Evolutionary conservation across 2,888 invertebrate species (phyloP).

Genomic region (Phania funesta): DNA sequence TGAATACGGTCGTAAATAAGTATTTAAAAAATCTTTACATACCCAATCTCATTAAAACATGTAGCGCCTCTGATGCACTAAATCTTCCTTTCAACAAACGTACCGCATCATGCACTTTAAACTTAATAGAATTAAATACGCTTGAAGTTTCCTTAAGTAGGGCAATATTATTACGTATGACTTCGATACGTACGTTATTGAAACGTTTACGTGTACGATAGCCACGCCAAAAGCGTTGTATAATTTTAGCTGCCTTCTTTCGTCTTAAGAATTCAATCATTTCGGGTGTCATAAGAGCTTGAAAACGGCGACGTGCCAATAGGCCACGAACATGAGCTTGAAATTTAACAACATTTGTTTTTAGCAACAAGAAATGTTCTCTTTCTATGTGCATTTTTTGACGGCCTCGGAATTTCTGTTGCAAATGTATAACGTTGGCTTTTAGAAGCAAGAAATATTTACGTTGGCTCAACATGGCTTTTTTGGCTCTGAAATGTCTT

Average conservation of each 20-base stretch:
- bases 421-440: constrained; percentile 72
- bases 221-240: constrained; percentile 84
- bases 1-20: no score
- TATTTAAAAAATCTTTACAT: constrained; percentile 48
- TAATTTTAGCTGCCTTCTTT: constrained; percentile 83
- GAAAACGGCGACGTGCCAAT: constrained; percentile 81
- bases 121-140: constrained; percentile 73
- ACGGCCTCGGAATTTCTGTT: constrained; percentile 80
- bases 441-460: constrained; percentile 71
- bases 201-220: constrained; percentile 78
- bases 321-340: constrained; percentile 81
- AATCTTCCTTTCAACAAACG: constrained; percentile 76
- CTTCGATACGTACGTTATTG: constrained; percentile 71
- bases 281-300: constrained; percentile 81
- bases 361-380: constrained; percentile 70
- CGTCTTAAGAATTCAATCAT: constrained; percentile 79
- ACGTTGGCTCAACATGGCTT: constrained; percentile 70
- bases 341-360: constrained; percentile 67
- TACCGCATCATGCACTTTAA: constrained; percentile 76
- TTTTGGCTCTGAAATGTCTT: constrained; percentile 73
- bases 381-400: constrained; percentile 78
- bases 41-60: constrained; percentile 77
- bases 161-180: constrained; percentile 74
- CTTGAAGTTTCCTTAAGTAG: constrained; percentile 71
- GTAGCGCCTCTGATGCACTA: constrained; percentile 75